These are phyloP conservation scores for Tympanoctomys barrerae DNA, from an alignment of 2,797 vertebrate genomes.

Conservation along the genomic window DNA sequence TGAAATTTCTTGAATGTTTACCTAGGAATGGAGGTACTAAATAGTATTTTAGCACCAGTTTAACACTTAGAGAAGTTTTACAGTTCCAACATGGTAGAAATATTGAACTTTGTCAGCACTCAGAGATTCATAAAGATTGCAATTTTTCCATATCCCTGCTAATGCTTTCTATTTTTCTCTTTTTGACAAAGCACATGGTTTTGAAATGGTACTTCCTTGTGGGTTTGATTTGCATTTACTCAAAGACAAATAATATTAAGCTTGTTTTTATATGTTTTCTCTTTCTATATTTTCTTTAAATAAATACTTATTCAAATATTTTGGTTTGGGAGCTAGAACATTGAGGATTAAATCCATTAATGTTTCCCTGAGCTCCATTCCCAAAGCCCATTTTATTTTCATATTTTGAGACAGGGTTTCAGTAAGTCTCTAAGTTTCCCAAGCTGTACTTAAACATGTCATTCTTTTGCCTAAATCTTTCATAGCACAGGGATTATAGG, in stretches of 20 bases:
- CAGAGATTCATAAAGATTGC: neutral
- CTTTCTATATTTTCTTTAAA: neutral
- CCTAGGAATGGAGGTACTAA: neutral
- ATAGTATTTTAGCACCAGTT: neutral
- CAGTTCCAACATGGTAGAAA: neutral
- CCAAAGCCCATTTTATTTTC: neutral
- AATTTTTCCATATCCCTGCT: neutral
- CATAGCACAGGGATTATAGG: neutral
- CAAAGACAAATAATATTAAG: neutral
- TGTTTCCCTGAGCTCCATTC: neutral
- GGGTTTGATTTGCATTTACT: constrained; percentile 32
- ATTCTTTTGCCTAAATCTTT: neutral
- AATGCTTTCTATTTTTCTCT: neutral
- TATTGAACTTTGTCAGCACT: neutral
- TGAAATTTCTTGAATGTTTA: neutral
- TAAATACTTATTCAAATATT: neutral
- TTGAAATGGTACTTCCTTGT: neutral
- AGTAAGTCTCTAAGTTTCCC: neutral
- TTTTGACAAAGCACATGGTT: neutral
- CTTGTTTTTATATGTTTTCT: neutral
- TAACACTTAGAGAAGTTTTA: constrained; percentile 15
- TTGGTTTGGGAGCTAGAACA: neutral
- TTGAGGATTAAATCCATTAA: neutral
- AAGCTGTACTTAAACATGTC: neutral
- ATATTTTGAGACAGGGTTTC: neutral